Evolutionary conservation across 2,113 vertebrate genomes (phyloP).

Genomic region (Pomatorhinus ruficollis): DNA sequence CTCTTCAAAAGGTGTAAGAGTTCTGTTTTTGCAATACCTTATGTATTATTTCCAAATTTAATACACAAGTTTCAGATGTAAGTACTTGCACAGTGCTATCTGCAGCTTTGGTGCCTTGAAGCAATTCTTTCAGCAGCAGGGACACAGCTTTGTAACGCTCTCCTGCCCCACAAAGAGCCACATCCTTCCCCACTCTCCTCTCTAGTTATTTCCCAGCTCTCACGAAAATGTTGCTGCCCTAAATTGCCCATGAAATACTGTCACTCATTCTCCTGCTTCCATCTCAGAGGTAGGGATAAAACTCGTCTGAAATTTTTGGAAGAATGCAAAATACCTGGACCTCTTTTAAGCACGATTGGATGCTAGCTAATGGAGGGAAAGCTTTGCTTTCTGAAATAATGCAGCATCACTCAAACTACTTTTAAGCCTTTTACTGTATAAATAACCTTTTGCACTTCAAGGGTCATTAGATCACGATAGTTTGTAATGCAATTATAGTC

Average conservation of each 20-base stretch:
- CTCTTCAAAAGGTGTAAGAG: background rate
- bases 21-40: background rate
- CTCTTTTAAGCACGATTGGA: conserved; percentile 11
- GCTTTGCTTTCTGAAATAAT: conserved; percentile 49
- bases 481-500: conserved; percentile 82
- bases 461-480: conserved; percentile 76
- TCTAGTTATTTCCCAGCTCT: background rate
- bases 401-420: conserved; percentile 48
- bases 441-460: conserved; percentile 77
- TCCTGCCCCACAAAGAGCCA: background rate
- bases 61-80: background rate
- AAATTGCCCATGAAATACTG: background rate
- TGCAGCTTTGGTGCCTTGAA: background rate
- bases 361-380: conserved; percentile 25
- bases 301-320: background rate
- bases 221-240: background rate
- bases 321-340: background rate
- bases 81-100: background rate
- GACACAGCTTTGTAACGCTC: background rate
- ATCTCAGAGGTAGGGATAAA: background rate
- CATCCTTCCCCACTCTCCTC: background rate
- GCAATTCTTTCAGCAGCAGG: background rate
- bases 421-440: conserved; percentile 74
- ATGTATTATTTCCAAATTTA: background rate
- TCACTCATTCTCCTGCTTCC: background rate